phyloP scores from a whole-genome alignment of 30 jellyfish, hydroid and myxozoan species.

The Morbakka virulenta region DNA sequence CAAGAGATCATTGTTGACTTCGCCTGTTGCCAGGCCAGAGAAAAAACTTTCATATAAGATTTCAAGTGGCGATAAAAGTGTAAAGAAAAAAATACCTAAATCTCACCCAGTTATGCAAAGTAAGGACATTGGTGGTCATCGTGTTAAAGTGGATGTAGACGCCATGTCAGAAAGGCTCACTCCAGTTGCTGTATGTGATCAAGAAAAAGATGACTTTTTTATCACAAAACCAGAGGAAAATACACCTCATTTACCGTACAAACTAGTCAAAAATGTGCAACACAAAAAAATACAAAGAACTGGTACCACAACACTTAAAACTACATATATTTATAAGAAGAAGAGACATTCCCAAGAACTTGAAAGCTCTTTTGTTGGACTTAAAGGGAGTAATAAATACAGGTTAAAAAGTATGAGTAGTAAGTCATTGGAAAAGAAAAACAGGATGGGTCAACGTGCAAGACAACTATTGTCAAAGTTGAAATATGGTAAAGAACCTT shows the following conservation, averaged over 20 bases:
- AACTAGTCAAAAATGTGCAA: no score
- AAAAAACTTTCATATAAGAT: no score
- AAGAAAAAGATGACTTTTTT: not conserved
- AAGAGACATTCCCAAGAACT: not conserved
- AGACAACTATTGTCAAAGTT: slow-evolving; percentile 50
- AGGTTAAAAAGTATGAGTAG: not conserved
- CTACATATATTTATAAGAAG: no score
- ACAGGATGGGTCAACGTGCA: slow-evolving; percentile 66
- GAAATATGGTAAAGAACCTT: slow-evolving; percentile 53
- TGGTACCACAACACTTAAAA: not conserved
- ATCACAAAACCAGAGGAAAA: not conserved
- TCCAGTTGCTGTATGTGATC: not conserved
- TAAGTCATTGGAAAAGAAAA: not conserved
- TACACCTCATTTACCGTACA: not conserved
- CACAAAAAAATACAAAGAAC: no score
- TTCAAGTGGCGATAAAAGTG: not conserved
- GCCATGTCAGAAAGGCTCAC: not conserved
- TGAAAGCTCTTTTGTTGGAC: not conserved
- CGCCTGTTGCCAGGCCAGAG: not conserved
- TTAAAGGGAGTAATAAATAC: no score
- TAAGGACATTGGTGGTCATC: not conserved
- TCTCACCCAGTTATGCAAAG: not conserved
- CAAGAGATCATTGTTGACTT: not conserved
- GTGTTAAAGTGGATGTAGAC: not conserved
- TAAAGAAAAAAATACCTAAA: not conserved